Base-by-base conservation (phyloP, 2,888 invertebrate genomes). In the Leucophora obtusa region DNA sequence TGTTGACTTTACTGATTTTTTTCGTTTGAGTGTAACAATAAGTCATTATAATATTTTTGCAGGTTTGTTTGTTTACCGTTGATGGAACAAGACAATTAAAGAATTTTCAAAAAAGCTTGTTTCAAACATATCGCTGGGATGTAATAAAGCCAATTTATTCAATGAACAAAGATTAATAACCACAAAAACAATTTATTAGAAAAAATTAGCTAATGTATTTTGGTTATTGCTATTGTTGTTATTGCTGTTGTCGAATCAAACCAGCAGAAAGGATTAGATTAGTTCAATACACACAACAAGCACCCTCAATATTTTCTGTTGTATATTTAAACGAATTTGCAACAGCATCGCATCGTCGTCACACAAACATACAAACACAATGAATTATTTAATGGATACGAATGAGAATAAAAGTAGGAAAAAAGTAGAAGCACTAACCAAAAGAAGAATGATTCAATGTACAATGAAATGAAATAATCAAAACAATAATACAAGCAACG, bases 401-500 rank as follows among this genome's bases (percentile, higher is more conserved):
- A 65, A 63, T 28, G 28, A 9, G 33, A 51, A 51, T 33, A 51
- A 63, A 63, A 28, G 11, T 8, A 9, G n/a, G 58, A 24, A 54
- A 47, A 14, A 21, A 28, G 28, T 28, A 47, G 43, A 70, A 8
- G n/a, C 56, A 8, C 7, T 11, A 38, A 2, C 43, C 18, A 28
- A 60, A 47, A n/a, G 53, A 60, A 15, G 15, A 60, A 17, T 10
- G 53, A 60, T 60, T 71, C 54, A 47, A 38, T 62, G 24, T 54
- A 71, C 56, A 56, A 43, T 62, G 70, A 81, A 77, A 77, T 78
- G 70, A 81, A 75, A 78, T 78, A 81, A 82, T 79, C 79, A 71
- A 81, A 79, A 82, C 82, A 82, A 81, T 82, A 81, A 82, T 58
- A 77, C 60, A 77, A 58, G 80, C 82, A 83, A 58, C 78, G 74